These are phyloP conservation scores for Epiblema foenella DNA, from an alignment of 2,888 invertebrate genomes.

Conservation along the genomic window DNA sequence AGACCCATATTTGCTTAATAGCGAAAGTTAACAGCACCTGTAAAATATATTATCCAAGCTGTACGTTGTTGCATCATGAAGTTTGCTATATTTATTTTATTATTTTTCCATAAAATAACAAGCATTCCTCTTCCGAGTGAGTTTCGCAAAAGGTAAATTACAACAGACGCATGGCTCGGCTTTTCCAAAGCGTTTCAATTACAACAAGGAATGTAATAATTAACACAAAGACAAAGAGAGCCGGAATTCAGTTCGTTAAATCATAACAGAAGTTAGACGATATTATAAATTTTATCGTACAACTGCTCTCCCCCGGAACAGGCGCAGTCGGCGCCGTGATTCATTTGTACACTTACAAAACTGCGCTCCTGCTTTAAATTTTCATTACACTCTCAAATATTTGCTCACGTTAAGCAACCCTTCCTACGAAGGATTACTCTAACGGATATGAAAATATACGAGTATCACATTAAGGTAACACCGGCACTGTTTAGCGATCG, in stretches of 20 bases:
- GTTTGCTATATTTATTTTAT: constrained; percentile 16
- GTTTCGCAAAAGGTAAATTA: constrained; percentile 38
- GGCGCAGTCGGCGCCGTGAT: constrained; percentile 68
- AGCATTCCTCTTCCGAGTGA: constrained; percentile 25
- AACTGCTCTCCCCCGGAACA: constrained; percentile 63
- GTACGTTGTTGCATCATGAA: constrained; percentile 3
- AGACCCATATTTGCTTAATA: neutral
- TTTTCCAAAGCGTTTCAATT: constrained; percentile 49
- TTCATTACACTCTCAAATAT: constrained; percentile 81
- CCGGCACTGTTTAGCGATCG: constrained; percentile 56
- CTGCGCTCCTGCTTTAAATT: constrained; percentile 73
- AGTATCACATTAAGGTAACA: constrained; percentile 67
- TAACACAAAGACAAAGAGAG: constrained; percentile 67
- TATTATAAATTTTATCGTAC: constrained; percentile 77
- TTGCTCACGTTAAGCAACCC: constrained; percentile 69
- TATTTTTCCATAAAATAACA: constrained; percentile 24
- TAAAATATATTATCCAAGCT: neutral
- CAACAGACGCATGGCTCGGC: constrained; percentile 39
- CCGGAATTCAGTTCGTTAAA: constrained; percentile 76
- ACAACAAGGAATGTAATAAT: constrained; percentile 65
- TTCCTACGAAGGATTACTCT: constrained; percentile 64
- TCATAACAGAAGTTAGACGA: constrained; percentile 78
- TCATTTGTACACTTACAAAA: constrained; percentile 72
- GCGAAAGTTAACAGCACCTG: constrained; percentile 3
- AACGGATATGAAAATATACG: constrained; percentile 68